Evolutionary conservation across 2,113 vertebrate species (phyloP), one percentile per base, ranked within the genome.

Genomic region (Procavia capensis): DNA sequence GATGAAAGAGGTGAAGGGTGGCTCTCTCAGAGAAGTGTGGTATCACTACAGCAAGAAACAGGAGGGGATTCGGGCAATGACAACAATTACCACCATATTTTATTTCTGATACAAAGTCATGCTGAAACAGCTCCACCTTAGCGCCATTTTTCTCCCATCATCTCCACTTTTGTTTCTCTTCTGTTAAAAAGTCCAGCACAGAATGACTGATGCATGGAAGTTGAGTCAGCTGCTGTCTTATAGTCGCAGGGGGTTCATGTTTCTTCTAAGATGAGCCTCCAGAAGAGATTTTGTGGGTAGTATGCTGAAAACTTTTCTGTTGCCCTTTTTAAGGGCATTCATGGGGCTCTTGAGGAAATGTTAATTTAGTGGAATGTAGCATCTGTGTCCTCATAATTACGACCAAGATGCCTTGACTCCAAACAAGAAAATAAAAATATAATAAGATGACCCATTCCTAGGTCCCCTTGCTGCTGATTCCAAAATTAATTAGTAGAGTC

Each of bases 381-480:
- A 34, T 93, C 59, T 80, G 36, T 90, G 50, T 63, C 74, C 24
- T 87, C 24, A 31, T 92, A 92, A 96, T 80, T 95, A 41, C 74
- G 88, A 70, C 27, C 9, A 34, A 31, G 27, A 91, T 70, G 25
- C 2, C 57, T 88, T 83, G 54, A 63, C 45, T 95, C 86, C 88
- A 93, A 92, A 95, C 90, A 66, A 90, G 70, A 90, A 92, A 92
- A 85, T 41, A 63, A 95, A 93, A 92, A 63, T 83, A 39, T 57
- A 93, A 17, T 95, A 90, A 88, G 24, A 90, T 95, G 75, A 78
- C 91, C 45, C 39, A 72, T 93, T 88, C 76, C 72, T 88, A 63
- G 13, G 7, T 90, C 84, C 81, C 94, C 14, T 88, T 82, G 85
- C 85, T 93, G 92, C 92, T 95, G 88, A 95, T 88, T 79, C 31